Conservation (phyloP, 1,140 invertebrate genomes). For the Medauroidea extradentata region DNA sequence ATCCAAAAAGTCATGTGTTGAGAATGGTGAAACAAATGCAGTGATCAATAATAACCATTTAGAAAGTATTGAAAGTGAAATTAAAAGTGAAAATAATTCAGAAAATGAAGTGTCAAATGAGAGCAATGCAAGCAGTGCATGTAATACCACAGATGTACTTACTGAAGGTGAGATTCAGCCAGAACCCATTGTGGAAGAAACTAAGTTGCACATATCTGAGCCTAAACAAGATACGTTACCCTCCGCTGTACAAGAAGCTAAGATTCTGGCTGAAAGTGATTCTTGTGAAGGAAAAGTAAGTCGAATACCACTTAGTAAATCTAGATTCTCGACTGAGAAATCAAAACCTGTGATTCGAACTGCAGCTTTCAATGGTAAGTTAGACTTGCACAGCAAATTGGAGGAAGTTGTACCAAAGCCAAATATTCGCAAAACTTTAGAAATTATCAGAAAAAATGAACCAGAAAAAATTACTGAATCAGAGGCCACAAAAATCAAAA, state of each 20-base stretch:
- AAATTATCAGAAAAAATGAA: slow-evolving; percentile 28
- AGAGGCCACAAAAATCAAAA: background rate
- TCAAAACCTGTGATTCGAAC: background rate
- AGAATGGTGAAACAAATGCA: too few species aligned
- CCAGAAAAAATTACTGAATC: slow-evolving; percentile 30
- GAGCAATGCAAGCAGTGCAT: too few species aligned
- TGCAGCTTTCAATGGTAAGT: slow-evolving; percentile 1
- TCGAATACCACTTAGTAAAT: slow-evolving; percentile 5
- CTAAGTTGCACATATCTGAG: too few species aligned
- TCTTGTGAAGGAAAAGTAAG: background rate
- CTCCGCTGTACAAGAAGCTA: background rate
- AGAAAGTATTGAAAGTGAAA: too few species aligned
- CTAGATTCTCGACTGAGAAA: background rate
- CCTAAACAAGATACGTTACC: too few species aligned
- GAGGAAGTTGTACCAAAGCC: background rate
- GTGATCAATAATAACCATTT: too few species aligned
- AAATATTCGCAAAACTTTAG: slow-evolving; percentile 1
- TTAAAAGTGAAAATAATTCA: too few species aligned
- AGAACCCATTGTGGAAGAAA: too few species aligned
- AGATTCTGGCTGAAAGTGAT: background rate
- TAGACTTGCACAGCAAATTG: background rate
- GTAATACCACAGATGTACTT: too few species aligned
- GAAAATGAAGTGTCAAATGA: too few species aligned
- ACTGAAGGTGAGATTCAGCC: too few species aligned
- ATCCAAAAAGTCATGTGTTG: too few species aligned